A percentile compares a stretch with the other conserved stretches of the same genome.
Conservation (phyloP, 2,888 invertebrate species). For the Herminia tarsipennalis region DNA sequence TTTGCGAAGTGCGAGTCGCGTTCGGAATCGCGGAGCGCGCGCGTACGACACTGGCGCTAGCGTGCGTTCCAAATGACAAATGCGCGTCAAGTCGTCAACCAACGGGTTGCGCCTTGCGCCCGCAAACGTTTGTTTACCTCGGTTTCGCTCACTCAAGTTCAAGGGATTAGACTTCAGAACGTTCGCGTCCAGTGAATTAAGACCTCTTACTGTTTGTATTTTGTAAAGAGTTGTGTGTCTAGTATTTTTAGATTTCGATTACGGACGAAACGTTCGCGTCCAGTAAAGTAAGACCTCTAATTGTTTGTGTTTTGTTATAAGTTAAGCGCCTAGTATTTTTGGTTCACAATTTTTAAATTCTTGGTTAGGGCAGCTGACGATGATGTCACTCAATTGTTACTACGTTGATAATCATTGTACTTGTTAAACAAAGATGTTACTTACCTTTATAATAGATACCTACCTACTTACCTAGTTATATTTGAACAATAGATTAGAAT, state of each 20-base stretch:
- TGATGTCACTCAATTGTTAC: constrained; percentile 35
- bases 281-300: constrained; percentile 47
- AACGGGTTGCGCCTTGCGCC: constrained; percentile 58
- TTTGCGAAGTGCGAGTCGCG: constrained; percentile 51
- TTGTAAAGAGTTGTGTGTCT: constrained; percentile 31
- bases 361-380: constrained; percentile 16
- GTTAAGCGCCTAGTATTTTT: constrained; percentile 34
- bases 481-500: no score
- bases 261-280: constrained; percentile 48
- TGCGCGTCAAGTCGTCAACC: constrained; percentile 63
- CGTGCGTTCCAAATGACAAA: constrained; percentile 80
- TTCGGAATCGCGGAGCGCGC: constrained; percentile 62
- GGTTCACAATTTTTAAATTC: constrained; percentile 34
- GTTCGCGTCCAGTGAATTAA: constrained; percentile 41
- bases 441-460: no score
- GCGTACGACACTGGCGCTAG: constrained; percentile 56
- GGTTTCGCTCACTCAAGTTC: constrained; percentile 72
- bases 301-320: constrained; percentile 21
- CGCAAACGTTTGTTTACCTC: constrained; percentile 76
- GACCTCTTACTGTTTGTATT: constrained; percentile 40
- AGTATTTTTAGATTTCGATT: no score
- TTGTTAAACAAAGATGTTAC: constrained; percentile 10
- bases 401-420: constrained; percentile 9
- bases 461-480: not conserved
- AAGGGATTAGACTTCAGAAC: constrained; percentile 70